Base-by-base conservation (phyloP, 2,113 vertebrate species). In the Catagonus wagneri region DNA sequence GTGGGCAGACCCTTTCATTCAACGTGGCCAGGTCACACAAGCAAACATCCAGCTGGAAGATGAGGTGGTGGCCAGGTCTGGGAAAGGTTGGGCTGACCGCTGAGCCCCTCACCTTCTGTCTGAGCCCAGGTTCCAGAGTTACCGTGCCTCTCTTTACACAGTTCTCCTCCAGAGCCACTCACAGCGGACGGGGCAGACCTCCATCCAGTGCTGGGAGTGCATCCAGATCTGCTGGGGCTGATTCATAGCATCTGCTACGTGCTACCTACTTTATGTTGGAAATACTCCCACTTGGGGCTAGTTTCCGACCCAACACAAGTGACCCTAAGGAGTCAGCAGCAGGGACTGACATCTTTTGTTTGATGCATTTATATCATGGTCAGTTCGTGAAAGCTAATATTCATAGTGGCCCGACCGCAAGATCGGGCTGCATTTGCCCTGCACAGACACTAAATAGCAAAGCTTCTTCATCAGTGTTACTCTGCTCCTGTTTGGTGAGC, bases 371-470 rank as follows among this genome's bases (percentile, higher is more conserved):
- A 34, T 5, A 66, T 52, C 74, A 1, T 0, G 6, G 61, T 8
- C 3, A 10, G 32, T 56, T 63, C 17, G 69, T 32, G 78, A 32
- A 39, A 16, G 60, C n/a, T 61, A 0, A 23, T 36, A 66, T 75
- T 61, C 36, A 9, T 58, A 54, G 54, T 2, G 9, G 27, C 84
- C 58, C 13, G 0, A 34, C 69, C 1, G 7, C 34, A 10, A 3
- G 0, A 11, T 7, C 3, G 2, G 1, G 54, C 68, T 1, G 17
- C 2, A 4, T 0, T 5, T 23, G 54, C 68, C 15, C 44, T n/a
- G 36, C 20, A 3, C 83, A 22, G 52, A 50, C n/a, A 11, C 13
- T 29, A 29, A 32, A 66, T 2, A 60, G 63, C 20, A 5, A 12
- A n/a, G 39, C 25, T 23, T 7, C 25, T 2, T 58, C 3, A 11